phyloP scores from a whole-genome alignment of 2,888 invertebrate genomes.

The Falcaria lacertinaria region DNA sequence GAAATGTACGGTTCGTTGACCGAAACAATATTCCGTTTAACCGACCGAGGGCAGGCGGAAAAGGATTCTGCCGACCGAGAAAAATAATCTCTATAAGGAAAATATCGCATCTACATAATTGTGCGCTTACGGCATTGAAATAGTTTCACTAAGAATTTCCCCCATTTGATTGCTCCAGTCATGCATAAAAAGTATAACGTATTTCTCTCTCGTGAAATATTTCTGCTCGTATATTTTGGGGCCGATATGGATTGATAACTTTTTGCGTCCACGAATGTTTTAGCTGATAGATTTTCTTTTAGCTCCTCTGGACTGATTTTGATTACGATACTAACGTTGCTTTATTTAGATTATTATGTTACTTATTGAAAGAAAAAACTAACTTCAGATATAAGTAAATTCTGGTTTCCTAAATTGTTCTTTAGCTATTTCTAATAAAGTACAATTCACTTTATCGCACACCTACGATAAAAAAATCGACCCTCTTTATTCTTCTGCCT shows the following conservation, averaged over 20 bases:
- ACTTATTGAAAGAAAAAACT: no score
- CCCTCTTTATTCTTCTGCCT: no score
- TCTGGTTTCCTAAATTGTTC: no score
- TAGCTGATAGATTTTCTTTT: no score
- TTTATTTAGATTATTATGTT: no score
- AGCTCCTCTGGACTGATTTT: no score
- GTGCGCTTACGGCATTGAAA: constrained; percentile 1
- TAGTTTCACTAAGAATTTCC: constrained; percentile 2
- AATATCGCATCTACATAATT: constrained; percentile 6
- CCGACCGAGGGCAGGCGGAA: not conserved
- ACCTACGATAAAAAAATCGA: no score
- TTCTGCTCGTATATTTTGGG: not conserved
- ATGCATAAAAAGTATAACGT: constrained; percentile 1
- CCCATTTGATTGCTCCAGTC: not conserved
- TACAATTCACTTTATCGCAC: no score
- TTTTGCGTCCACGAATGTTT: no score
- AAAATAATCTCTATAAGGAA: constrained; percentile 8
- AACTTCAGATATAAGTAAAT: no score
- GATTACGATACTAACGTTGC: no score
- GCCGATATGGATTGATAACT: not conserved
- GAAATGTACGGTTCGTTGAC: constrained; percentile 3
- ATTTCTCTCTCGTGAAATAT: not conserved
- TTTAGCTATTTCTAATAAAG: no score
- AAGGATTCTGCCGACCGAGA: constrained; percentile 4
- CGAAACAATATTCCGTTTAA: constrained; percentile 1